Conservation (phyloP, 2,797 vertebrate species). For the Onychomys leucogaster region DNA sequence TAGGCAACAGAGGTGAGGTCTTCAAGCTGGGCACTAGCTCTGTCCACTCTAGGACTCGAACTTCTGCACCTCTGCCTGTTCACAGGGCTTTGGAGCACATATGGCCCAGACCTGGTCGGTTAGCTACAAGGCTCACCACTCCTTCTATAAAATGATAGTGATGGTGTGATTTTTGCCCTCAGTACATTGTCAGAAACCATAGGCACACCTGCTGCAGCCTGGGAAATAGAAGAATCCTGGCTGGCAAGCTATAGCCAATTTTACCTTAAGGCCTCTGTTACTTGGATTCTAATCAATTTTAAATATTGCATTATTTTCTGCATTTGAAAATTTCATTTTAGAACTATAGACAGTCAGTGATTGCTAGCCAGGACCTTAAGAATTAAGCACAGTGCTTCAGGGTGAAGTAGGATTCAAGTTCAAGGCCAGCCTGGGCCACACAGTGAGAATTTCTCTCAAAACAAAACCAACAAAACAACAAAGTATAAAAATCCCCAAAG, state of each 20-base stretch:
- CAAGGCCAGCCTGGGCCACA: background rate
- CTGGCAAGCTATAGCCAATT: background rate
- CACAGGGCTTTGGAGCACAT: background rate
- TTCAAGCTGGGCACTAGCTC: background rate
- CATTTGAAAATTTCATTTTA: conserved; percentile 33
- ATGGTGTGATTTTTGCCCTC: conserved; percentile 2
- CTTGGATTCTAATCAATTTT: conserved; percentile 4
- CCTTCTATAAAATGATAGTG: background rate
- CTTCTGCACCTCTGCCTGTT: fast-evolving
- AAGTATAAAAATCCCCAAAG: background rate
- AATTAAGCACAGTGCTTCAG: background rate
- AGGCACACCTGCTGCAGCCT: background rate
- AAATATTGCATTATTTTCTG: conserved; percentile 28
- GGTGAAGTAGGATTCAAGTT: background rate
- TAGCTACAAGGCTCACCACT: background rate
- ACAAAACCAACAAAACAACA: background rate
- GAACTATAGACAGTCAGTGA: background rate
- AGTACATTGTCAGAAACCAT: background rate
- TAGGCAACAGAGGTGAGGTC: too few species aligned
- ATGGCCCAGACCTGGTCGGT: background rate
- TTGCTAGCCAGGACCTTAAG: background rate
- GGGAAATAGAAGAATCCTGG: background rate
- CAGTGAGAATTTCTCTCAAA: background rate
- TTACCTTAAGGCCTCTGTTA: background rate
- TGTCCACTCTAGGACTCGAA: background rate